Conservation (phyloP, 1,140 invertebrate species). For the Nylanderia fulva region DNA sequence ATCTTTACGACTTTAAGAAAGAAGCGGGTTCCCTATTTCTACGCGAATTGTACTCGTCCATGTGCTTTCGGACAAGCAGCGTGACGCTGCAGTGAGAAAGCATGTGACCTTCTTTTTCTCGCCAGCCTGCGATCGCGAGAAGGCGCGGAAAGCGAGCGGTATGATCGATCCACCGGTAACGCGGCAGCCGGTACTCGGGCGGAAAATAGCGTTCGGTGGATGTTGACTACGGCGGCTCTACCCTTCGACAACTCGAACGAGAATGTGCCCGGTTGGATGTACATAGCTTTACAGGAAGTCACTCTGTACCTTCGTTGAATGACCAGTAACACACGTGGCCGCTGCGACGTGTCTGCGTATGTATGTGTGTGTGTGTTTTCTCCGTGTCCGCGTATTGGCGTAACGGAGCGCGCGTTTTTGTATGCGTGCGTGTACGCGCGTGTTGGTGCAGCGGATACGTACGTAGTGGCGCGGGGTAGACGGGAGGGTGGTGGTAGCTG, state of each 20-base stretch:
- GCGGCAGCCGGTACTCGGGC: constrained; percentile 72
- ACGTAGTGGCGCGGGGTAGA: constrained; percentile 64
- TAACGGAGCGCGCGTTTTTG: constrained; percentile 1
- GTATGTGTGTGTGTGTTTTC: constrained; percentile 46
- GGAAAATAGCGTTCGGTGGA: constrained; percentile 75
- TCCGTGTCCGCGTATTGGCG: not conserved
- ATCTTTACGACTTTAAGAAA: constrained; percentile 13
- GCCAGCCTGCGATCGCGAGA: constrained; percentile 51
- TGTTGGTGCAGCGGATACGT: constrained; percentile 65
- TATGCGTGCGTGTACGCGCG: constrained; percentile 49
- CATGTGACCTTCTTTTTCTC: constrained; percentile 59
- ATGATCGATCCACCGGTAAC: constrained; percentile 72
- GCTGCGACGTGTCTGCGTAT: constrained; percentile 14
- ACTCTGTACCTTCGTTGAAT: constrained; percentile 76
- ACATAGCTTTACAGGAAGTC: constrained; percentile 78
- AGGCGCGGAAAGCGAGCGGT: constrained; percentile 19
- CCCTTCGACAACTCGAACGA: constrained; percentile 76
- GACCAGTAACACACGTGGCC: constrained; percentile 71
- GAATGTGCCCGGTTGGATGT: constrained; percentile 74
- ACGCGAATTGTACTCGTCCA: constrained; percentile 28
- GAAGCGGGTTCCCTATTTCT: constrained; percentile 15
- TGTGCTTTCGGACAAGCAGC: constrained; percentile 31
- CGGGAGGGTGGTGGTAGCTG: constrained; percentile 71
- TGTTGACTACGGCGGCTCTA: constrained; percentile 74
- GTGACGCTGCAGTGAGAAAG: constrained; percentile 54